Conservation (phyloP, 2,113 vertebrate genomes). For the Paradisaea rubra region DNA sequence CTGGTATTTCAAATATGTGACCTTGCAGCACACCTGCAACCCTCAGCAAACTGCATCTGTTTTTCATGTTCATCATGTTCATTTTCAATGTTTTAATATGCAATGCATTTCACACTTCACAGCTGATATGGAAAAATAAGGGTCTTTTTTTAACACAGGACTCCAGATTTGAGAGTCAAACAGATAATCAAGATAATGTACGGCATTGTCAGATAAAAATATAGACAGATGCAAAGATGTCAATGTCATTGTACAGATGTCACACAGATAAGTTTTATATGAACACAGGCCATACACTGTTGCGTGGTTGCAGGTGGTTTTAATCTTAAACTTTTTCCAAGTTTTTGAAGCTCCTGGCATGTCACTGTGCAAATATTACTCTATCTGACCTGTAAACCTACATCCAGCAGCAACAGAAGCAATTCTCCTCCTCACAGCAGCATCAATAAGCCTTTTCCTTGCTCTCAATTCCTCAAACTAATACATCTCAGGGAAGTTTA, state of each 20-base stretch:
- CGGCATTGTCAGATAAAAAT: background rate
- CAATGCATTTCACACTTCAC: background rate
- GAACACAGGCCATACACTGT: background rate
- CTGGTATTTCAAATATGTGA: background rate
- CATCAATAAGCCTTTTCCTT: background rate
- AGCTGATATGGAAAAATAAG: background rate
- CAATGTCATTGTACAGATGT: background rate
- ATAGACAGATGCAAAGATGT: background rate
- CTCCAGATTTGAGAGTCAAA: background rate
- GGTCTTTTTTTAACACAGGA: background rate
- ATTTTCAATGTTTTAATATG: background rate
- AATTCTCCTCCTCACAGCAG: background rate
- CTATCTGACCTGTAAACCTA: background rate
- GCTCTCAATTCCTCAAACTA: background rate
- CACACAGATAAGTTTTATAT: background rate
- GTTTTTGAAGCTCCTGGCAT: background rate
- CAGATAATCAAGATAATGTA: background rate
- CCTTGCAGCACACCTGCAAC: background rate
- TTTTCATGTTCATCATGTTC: background rate
- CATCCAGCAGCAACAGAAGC: background rate
- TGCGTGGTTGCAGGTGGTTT: background rate
- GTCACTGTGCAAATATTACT: background rate
- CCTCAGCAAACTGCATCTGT: background rate
- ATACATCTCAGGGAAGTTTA: background rate
- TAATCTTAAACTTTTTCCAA: background rate